Evolutionary conservation across 2,888 invertebrate genomes (phyloP).

Genomic region (Cheilosia vulpina): DNA sequence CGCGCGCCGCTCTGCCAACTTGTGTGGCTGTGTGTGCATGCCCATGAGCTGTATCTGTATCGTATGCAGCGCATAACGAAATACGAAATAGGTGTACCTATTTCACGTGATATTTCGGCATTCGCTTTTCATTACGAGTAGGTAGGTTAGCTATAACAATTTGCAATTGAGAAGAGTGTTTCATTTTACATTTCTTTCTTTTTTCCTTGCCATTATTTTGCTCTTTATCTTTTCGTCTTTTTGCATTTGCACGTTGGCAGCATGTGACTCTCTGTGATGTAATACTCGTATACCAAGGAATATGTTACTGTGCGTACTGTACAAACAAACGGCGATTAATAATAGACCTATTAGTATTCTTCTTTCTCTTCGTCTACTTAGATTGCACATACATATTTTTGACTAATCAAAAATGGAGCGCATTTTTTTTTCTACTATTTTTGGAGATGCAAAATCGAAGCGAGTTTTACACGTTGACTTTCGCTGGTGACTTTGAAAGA

Average conservation of each 20-base stretch:
- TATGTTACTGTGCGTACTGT: conserved; percentile 39
- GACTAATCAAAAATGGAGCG: conserved; percentile 9
- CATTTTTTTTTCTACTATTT: neutral
- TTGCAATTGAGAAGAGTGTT: neutral
- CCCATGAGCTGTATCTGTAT: neutral
- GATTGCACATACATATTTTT: conserved; percentile 5
- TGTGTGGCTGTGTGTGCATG: neutral
- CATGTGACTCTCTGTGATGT: conserved; percentile 45
- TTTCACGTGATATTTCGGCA: conserved; percentile 14
- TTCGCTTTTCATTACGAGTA: conserved; percentile 12
- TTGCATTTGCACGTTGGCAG: conserved; percentile 10
- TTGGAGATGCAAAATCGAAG: neutral
- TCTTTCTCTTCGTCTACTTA: conserved; percentile 47
- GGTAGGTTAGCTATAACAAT: neutral
- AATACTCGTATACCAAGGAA: conserved; percentile 22
- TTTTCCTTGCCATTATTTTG: neutral
- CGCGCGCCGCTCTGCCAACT: neutral
- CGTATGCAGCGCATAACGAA: neutral
- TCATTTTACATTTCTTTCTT: neutral
- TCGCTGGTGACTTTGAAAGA: conserved; percentile 19
- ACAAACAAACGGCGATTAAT: conserved; percentile 1
- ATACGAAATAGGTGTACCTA: conserved; percentile 2
- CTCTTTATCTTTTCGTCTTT: neutral
- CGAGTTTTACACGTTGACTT: conserved; percentile 25
- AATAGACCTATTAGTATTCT: conserved; percentile 41